Conservation (phyloP, 1,140 invertebrate species). For the Wiebesia pumilae region DNA sequence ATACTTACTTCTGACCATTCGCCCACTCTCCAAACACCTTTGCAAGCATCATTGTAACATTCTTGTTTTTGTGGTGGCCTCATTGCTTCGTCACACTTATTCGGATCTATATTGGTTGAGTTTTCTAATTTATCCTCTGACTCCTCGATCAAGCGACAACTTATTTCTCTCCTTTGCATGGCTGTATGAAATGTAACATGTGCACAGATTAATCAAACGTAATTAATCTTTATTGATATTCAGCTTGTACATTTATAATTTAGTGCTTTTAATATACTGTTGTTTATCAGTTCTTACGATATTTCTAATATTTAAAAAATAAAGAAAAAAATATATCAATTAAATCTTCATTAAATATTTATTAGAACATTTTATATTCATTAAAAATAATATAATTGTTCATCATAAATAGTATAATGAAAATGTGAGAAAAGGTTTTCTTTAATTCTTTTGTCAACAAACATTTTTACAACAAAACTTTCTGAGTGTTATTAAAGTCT, state of each 20-base stretch:
- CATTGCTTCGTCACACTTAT: constrained; percentile 80
- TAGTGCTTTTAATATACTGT: too few relatives aligned
- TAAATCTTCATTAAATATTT: too few relatives aligned
- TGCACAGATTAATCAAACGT: not conserved
- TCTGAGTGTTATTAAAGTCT: too few relatives aligned
- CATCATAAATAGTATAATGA: too few relatives aligned
- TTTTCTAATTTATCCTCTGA: constrained; percentile 74
- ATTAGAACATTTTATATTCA: too few relatives aligned
- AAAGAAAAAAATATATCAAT: too few relatives aligned
- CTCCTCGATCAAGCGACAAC: constrained; percentile 76
- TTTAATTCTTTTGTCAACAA: too few relatives aligned
- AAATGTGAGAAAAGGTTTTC: too few relatives aligned
- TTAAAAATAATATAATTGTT: too few relatives aligned
- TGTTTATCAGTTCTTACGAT: too few relatives aligned
- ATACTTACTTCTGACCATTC: constrained; percentile 89
- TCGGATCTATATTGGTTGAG: constrained; percentile 77
- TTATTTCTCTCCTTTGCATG: constrained; percentile 83
- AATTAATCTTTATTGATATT: not conserved
- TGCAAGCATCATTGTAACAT: constrained; percentile 87
- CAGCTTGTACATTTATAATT: not conserved
- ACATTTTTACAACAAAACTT: too few relatives aligned
- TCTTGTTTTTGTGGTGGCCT: constrained; percentile 83
- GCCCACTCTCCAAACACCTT: constrained; percentile 88
- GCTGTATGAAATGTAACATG: constrained; percentile 72
- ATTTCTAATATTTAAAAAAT: too few relatives aligned